Evolutionary conservation across 2,113 vertebrate species (phyloP).

Genomic region (Callipepla californica): DNA sequence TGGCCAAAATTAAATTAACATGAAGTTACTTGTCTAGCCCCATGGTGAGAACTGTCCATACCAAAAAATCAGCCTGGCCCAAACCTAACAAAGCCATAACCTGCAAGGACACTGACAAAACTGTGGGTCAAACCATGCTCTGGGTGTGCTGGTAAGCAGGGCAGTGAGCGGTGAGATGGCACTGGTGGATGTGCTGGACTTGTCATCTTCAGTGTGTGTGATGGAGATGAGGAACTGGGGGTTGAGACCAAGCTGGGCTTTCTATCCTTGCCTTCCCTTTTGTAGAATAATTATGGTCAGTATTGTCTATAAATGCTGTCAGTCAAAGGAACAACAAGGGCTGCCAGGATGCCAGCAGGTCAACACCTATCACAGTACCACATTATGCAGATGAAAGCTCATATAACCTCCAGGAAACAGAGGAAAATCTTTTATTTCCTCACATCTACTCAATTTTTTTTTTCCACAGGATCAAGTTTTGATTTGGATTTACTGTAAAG

Average conservation of each 20-base stretch:
- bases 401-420: fast-evolving
- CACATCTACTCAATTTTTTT: background rate
- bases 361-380: background rate
- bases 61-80: background rate
- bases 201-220: background rate
- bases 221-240: background rate
- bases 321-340: fast-evolving
- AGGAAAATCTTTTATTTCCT: background rate
- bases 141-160: background rate
- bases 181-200: background rate
- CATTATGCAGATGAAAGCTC: fast-evolving
- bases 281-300: background rate
- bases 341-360: background rate
- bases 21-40: background rate
- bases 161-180: background rate
- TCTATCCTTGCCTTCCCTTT: background rate
- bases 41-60: background rate
- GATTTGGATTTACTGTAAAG: background rate
- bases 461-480: background rate
- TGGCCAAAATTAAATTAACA: background rate
- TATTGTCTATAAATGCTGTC: too few relatives aligned
- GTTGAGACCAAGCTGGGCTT: background rate
- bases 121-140: fast-evolving
- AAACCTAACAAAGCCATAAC: constrained; percentile 2
- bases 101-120: background rate